These are phyloP conservation scores for Bombus sylvicola DNA, from an alignment of 1,140 invertebrate species.

Conservation along the genomic window DNA sequence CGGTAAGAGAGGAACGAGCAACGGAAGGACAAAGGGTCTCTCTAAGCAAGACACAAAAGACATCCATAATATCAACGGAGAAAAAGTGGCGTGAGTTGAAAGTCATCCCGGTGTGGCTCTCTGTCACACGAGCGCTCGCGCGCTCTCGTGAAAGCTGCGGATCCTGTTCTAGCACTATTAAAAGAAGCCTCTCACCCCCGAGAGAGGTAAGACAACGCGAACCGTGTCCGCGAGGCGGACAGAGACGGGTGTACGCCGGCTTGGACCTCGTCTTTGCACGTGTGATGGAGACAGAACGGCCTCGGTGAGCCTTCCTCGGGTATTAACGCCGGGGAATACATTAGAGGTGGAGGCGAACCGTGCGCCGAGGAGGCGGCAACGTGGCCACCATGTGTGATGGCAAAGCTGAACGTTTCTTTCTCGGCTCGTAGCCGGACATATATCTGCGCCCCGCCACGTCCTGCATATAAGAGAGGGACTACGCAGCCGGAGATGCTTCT, in stretches of 20 bases:
- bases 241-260: conserved; percentile 31
- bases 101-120: conserved; percentile 41
- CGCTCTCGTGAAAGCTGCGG: conserved; percentile 23
- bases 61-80: conserved; percentile 36
- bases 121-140: too few relatives aligned
- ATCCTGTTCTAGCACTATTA: conserved; percentile 61
- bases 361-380: conserved; percentile 77
- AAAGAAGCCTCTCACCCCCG: conserved; percentile 57
- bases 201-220: conserved; percentile 31
- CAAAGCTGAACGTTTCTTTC: conserved; percentile 72
- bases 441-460: conserved; percentile 55
- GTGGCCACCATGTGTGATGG: conserved; percentile 80
- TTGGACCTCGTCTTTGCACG: conserved; percentile 71
- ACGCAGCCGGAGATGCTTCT: conserved; percentile 40
- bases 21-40: conserved; percentile 31
- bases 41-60: conserved; percentile 28
- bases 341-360: conserved; percentile 70
- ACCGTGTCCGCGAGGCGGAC: neutral
- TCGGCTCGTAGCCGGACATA: conserved; percentile 56
- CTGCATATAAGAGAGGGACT: conserved; percentile 32
- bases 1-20: neutral
- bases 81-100: conserved; percentile 52
- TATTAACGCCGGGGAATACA: conserved; percentile 78
- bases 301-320: conserved; percentile 62
- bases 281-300: conserved; percentile 72